phyloP scores from a whole-genome alignment of 1,140 invertebrate species.

The Sipha flava region DNA sequence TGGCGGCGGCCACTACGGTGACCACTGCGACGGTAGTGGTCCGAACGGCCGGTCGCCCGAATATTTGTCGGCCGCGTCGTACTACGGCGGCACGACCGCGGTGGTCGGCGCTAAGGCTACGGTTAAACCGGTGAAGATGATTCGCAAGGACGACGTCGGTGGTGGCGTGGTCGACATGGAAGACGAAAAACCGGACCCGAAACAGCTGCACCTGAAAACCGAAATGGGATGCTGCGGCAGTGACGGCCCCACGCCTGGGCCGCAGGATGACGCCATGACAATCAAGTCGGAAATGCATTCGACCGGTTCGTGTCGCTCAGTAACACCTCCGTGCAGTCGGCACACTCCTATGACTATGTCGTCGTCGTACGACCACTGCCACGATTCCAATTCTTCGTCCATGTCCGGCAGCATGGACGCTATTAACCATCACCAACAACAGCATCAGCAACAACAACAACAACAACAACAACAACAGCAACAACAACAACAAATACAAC shows the following conservation, averaged over 20 bases:
- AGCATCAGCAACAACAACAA: constrained; percentile 42
- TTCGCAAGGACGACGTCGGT: constrained; percentile 38
- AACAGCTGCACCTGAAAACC: constrained; percentile 33
- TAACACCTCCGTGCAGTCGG: constrained; percentile 31
- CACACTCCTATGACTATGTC: constrained; percentile 44
- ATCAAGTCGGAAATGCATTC: constrained; percentile 31
- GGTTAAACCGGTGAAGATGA: constrained; percentile 51
- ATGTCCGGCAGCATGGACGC: constrained; percentile 61
- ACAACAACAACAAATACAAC: constrained; percentile 44
- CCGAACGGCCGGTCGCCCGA: neutral
- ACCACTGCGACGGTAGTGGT: constrained; percentile 30
- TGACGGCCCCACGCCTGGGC: neutral
- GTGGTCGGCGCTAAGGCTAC: constrained; percentile 41
- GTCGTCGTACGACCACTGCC: constrained; percentile 47
- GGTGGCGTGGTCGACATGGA: neutral
- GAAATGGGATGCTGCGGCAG: constrained; percentile 28
- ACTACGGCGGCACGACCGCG: neutral
- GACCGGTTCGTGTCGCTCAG: constrained; percentile 1
- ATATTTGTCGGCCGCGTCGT: constrained; percentile 1
- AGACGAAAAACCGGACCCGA: constrained; percentile 28
- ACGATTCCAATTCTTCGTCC: constrained; percentile 63
- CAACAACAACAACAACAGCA: constrained; percentile 39
- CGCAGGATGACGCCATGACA: neutral
- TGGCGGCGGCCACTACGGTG: constrained; percentile 35
- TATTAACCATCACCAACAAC: constrained; percentile 47